These are phyloP conservation scores for Perca flavescens DNA, from an alignment of 2,113 vertebrate species.

Conservation along the genomic window DNA sequence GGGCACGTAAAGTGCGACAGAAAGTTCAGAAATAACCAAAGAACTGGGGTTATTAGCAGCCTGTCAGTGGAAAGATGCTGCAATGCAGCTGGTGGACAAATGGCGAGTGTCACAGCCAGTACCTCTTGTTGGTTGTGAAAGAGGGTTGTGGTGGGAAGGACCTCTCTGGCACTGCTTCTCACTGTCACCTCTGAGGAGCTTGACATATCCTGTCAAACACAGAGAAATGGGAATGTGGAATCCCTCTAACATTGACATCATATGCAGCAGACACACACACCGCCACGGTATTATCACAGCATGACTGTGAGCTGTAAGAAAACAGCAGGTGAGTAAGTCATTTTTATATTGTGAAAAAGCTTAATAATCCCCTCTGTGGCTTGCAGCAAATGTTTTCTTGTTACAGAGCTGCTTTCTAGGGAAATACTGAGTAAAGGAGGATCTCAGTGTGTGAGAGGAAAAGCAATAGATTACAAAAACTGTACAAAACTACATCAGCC, in stretches of 20 bases:
- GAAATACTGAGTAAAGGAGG: slow-evolving; percentile 27
- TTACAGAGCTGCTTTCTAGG: slow-evolving; percentile 42
- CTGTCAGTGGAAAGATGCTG: not conserved
- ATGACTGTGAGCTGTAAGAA: slow-evolving; percentile 28
- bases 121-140: slow-evolving; percentile 85
- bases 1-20: not conserved
- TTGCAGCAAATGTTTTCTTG: slow-evolving; percentile 47
- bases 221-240: slow-evolving; percentile 13
- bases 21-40: slow-evolving; percentile 15
- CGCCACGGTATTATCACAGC: slow-evolving; percentile 8
- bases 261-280: not conserved
- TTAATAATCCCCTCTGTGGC: slow-evolving; percentile 41
- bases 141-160: slow-evolving; percentile 68
- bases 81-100: not conserved
- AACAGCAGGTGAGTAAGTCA: slow-evolving; percentile 22
- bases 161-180: slow-evolving; percentile 82
- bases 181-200: slow-evolving; percentile 83
- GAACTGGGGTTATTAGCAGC: not conserved
- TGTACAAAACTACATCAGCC: slow-evolving; percentile 39
- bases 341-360: slow-evolving; percentile 43
- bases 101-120: slow-evolving; percentile 2
- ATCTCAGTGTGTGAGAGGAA: slow-evolving; percentile 20
- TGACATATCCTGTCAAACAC: slow-evolving; percentile 84
- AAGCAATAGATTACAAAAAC: slow-evolving; percentile 43
- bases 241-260: not conserved